Evolutionary conservation across 2,888 invertebrate genomes (phyloP).

Genomic region (Lypha dubia): DNA sequence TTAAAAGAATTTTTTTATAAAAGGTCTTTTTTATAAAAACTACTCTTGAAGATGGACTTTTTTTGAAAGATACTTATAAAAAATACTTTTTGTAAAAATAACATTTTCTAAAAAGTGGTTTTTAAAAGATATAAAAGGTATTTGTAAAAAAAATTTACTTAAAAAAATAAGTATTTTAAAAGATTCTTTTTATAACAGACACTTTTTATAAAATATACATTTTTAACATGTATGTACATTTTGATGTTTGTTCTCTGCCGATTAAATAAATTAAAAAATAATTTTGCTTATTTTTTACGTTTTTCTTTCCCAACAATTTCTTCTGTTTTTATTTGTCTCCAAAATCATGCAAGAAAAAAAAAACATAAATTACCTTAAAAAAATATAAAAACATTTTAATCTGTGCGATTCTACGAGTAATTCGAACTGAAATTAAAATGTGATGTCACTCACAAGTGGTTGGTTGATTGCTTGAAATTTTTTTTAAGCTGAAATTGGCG

Average conservation of each 20-base stretch:
- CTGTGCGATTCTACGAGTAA: background rate
- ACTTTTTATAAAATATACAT: too few relatives aligned
- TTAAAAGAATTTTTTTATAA: background rate
- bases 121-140: background rate
- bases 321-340: conserved; percentile 16
- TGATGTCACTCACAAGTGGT: conserved; percentile 61
- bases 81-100: background rate
- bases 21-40: background rate
- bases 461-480: conserved; percentile 29
- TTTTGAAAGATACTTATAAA: too few relatives aligned
- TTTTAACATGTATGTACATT: too few relatives aligned
- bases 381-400: conserved; percentile 3
- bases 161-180: background rate
- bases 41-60: too few relatives aligned
- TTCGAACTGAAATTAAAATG: conserved; percentile 48
- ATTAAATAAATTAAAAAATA: background rate
- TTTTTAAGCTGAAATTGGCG: conserved; percentile 27
- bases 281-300: background rate
- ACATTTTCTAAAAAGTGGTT: background rate
- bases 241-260: too few relatives aligned
- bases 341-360: conserved; percentile 13
- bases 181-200: background rate
- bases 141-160: background rate
- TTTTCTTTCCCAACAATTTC: conserved; percentile 4
- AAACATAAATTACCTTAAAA: conserved; percentile 41